These are phyloP conservation scores for Gobiocypris rarus DNA, from an alignment of 2,113 vertebrate species.

Conservation along the genomic window DNA sequence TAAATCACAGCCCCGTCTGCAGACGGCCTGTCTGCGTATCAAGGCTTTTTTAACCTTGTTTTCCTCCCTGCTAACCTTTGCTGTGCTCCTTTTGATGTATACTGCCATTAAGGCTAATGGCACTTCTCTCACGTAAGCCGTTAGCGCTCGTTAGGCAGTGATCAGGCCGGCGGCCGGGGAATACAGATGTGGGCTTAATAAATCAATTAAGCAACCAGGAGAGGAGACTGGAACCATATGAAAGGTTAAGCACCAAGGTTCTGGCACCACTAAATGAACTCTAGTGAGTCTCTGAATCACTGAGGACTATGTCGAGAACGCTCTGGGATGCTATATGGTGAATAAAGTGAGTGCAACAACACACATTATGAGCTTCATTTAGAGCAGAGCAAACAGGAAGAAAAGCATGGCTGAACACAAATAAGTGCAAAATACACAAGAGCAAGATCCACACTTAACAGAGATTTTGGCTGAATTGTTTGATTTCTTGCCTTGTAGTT, in stretches of 20 bases:
- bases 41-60: constrained; percentile 63
- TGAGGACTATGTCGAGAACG: background rate
- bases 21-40: constrained; percentile 77
- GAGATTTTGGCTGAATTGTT: background rate
- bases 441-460: background rate
- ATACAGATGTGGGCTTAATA: constrained; percentile 80
- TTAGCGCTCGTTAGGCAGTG: constrained; percentile 83
- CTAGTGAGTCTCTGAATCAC: constrained; percentile 19
- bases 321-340: constrained; percentile 19
- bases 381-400: background rate
- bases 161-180: constrained; percentile 78
- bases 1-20: constrained; percentile 72
- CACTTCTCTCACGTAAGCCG: constrained; percentile 84
- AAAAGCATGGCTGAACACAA: constrained; percentile 17
- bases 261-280: constrained; percentile 48
- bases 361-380: constrained; percentile 34
- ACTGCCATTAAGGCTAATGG: constrained; percentile 84
- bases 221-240: constrained; percentile 74
- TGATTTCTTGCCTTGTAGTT: background rate
- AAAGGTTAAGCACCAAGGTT: constrained; percentile 59
- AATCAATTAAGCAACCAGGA: constrained; percentile 79
- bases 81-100: constrained; percentile 69
- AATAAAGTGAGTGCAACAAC: constrained; percentile 1
- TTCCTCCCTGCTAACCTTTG: constrained; percentile 76
- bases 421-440: background rate